Evolutionary conservation across 2,113 vertebrate species (phyloP).

Genomic region (Montifringilla adamsi): DNA sequence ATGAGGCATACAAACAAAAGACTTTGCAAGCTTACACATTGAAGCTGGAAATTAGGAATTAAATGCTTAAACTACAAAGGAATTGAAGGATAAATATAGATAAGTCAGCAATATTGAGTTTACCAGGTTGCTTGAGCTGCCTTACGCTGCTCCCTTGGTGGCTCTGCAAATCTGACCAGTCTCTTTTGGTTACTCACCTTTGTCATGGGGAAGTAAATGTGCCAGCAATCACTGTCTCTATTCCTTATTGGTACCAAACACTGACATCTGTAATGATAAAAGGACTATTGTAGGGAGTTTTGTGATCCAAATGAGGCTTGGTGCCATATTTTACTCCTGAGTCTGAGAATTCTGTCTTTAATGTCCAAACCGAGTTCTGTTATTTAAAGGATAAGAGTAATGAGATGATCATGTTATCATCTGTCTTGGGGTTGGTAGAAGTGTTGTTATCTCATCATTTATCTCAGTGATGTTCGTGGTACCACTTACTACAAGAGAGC

Average conservation of each 20-base stretch:
- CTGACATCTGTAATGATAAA: background rate
- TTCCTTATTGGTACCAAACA: background rate
- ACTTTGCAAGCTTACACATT: background rate
- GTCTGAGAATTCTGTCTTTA: background rate
- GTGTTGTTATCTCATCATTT: background rate
- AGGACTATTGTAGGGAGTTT: background rate
- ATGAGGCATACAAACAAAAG: background rate
- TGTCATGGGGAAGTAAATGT: background rate
- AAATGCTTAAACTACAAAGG: background rate
- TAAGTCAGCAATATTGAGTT: background rate
- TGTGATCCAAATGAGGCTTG: background rate
- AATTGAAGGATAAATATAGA: background rate
- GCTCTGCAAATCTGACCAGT: background rate
- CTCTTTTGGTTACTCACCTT: background rate
- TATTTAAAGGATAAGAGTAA: background rate
- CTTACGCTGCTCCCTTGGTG: rapidly evolving
- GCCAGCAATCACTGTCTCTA: background rate
- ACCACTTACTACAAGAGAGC: rapidly evolving
- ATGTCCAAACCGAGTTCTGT: background rate
- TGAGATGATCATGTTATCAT: background rate
- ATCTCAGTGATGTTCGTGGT: background rate
- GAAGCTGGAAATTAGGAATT: background rate
- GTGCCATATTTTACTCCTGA: rapidly evolving
- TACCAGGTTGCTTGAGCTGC: background rate
- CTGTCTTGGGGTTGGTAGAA: background rate